Evolutionary conservation across 2,888 invertebrate genomes (phyloP).

Genomic region (Agonopterix subpropinquella): DNA sequence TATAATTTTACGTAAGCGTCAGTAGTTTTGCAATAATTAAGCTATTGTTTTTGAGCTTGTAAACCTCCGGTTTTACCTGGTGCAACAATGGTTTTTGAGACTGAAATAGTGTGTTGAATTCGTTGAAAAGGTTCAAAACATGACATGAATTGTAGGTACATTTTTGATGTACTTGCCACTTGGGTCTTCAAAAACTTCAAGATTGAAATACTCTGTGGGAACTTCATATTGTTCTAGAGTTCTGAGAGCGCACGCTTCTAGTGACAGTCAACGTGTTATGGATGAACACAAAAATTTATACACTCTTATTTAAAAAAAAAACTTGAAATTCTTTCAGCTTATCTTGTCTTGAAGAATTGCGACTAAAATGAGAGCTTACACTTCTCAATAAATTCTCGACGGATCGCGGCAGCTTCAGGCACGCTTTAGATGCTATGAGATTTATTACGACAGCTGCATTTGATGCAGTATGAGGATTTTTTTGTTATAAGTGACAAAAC

Average conservation of each 20-base stretch:
- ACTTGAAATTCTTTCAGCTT: slow-evolving; percentile 10
- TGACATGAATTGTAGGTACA: slow-evolving; percentile 14
- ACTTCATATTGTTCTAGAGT: slow-evolving; percentile 11
- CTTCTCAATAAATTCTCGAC: slow-evolving; percentile 29
- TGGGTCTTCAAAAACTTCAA: slow-evolving; percentile 12
- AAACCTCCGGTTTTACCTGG: slow-evolving; percentile 4
- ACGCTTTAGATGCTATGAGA: slow-evolving; percentile 29
- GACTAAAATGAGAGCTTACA: slow-evolving; percentile 15
- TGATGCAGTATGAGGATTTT: slow-evolving; percentile 25
- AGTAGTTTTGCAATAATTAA: too few relatives aligned
- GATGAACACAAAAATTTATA: slow-evolving; percentile 14
- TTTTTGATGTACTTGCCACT: slow-evolving; percentile 10
- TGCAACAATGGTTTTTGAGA: slow-evolving; percentile 8
- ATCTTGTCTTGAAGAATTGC: slow-evolving; percentile 7
- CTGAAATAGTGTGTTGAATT: slow-evolving; percentile 3
- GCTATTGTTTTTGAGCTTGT: slow-evolving; percentile 9
- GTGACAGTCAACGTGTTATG: slow-evolving; percentile 12
- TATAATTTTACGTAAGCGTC: slow-evolving; percentile 1
- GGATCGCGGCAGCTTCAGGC: slow-evolving; percentile 25
- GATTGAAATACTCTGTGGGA: slow-evolving; percentile 8
- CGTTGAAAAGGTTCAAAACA: slow-evolving; percentile 1
- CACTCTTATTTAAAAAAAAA: slow-evolving; percentile 10
- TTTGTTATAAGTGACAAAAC: slow-evolving; percentile 21
- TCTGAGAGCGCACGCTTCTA: slow-evolving; percentile 11
- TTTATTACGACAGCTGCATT: slow-evolving; percentile 36